These are phyloP conservation scores for Muraenolepis orangiensis DNA, from an alignment of 2,797 vertebrate species.

Conservation along the genomic window DNA sequence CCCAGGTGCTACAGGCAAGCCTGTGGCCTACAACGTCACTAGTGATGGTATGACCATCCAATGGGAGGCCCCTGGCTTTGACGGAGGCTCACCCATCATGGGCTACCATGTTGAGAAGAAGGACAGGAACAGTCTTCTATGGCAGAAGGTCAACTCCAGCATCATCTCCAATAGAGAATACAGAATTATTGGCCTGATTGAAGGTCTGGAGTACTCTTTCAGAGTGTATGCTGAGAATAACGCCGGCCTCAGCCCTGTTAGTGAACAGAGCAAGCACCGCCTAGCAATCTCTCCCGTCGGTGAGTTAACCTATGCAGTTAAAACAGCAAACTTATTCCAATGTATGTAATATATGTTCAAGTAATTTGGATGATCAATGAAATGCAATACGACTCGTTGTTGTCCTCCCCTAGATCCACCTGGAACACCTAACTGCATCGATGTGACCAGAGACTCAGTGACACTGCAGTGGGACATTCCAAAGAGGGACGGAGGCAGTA, in stretches of 20 bases:
- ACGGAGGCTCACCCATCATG: constrained; percentile 90
- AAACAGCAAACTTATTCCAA: neutral
- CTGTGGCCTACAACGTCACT: constrained; percentile 89
- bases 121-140: constrained; percentile 96
- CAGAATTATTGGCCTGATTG: constrained; percentile 86
- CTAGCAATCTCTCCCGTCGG: constrained; percentile 95
- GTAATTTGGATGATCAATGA: neutral
- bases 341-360: neutral
- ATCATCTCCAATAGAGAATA: constrained; percentile 91
- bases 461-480: constrained; percentile 93
- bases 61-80: constrained; percentile 92
- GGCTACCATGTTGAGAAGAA: constrained; percentile 98
- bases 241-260: constrained; percentile 86
- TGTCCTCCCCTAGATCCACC: constrained; percentile 82
- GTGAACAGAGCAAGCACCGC: constrained; percentile 95
- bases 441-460: constrained; percentile 94
- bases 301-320: constrained; percentile 68
- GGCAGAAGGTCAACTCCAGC: constrained; percentile 89
- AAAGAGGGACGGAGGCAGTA: constrained; percentile 91
- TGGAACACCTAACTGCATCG: constrained; percentile 93
- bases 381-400: neutral
- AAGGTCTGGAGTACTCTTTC: constrained; percentile 96
- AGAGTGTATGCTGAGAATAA: constrained; percentile 94
- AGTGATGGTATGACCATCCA: constrained; percentile 93
- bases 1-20: constrained; percentile 90